phyloP scores from a whole-genome alignment of 2,797 vertebrate species.

The Melanotaenia trifasciata region DNA sequence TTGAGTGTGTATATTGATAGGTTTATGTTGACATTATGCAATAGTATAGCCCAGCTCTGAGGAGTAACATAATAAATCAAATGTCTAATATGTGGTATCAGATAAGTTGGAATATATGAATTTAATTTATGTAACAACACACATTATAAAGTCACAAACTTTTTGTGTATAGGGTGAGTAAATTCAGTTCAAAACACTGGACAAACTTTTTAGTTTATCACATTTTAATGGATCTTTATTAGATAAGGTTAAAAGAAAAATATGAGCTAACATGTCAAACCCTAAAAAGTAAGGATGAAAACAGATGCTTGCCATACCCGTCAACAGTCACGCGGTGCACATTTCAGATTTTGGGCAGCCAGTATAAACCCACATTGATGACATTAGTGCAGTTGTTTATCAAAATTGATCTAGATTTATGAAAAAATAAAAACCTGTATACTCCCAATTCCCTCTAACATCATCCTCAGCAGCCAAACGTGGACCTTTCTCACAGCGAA shows the following conservation, averaged over 20 bases:
- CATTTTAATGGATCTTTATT: conserved; percentile 46
- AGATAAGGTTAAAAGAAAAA: conserved; percentile 8
- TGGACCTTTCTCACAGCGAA: conserved; percentile 17
- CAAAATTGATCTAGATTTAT: conserved; percentile 16
- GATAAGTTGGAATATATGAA: conserved; percentile 28
- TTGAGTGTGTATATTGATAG: conserved; percentile 51
- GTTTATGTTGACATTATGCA: conserved; percentile 65
- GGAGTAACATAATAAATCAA: conserved; percentile 46
- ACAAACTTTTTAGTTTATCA: conserved; percentile 36
- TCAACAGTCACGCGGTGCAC: conserved; percentile 4
- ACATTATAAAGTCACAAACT: conserved; percentile 29
- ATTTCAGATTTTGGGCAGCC: conserved; percentile 26
- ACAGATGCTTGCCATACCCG: conserved; percentile 1
- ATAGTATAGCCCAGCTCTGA: conserved; percentile 61
- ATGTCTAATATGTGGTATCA: conserved; percentile 40
- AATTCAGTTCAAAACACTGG: conserved; percentile 27
- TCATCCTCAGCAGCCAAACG: conserved; percentile 25
- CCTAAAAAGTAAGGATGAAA: neutral
- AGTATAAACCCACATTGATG: conserved; percentile 13
- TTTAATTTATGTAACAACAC: conserved; percentile 52
- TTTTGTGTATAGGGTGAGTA: neutral
- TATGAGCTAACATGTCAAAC: conserved; percentile 16
- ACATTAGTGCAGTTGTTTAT: conserved; percentile 31
- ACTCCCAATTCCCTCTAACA: conserved; percentile 20
- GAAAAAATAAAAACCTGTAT: conserved; percentile 28